Evolutionary conservation across 2,113 vertebrate genomes (phyloP).

Genomic region (Callipepla californica): DNA sequence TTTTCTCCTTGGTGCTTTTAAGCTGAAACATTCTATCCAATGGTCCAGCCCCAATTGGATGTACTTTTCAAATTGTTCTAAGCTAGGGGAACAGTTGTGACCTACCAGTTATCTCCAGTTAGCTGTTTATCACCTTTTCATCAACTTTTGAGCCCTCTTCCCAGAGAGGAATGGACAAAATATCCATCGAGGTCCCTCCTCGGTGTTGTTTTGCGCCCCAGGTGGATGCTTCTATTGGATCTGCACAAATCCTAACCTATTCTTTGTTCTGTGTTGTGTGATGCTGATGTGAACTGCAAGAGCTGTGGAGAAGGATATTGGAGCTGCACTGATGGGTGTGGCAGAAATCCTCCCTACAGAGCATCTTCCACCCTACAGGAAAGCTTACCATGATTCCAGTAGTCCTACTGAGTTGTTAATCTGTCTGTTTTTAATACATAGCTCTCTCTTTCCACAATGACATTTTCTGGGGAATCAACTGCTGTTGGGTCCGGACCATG

Average conservation of each 20-base stretch:
- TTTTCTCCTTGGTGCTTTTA: not conserved
- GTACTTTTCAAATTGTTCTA: not conserved
- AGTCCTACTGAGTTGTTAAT: not conserved
- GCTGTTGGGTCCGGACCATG: not conserved
- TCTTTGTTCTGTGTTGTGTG: not conserved
- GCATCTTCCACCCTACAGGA: not conserved
- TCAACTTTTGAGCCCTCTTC: not conserved
- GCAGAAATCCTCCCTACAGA: not conserved
- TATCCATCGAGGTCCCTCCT: not conserved
- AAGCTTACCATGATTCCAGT: not conserved
- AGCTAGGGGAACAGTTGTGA: not conserved
- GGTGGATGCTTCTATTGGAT: not conserved
- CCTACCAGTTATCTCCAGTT: not conserved
- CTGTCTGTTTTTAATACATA: not conserved
- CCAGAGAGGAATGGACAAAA: not conserved
- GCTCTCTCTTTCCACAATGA: not conserved
- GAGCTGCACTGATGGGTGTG: not conserved
- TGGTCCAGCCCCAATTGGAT: not conserved
- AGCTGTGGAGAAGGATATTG: not conserved
- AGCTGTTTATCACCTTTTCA: not conserved
- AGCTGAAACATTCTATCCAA: not conserved
- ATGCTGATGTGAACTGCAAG: not conserved
- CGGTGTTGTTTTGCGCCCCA: not conserved
- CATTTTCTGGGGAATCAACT: not conserved
- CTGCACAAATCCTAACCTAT: not conserved